These are phyloP conservation scores for Diogma glabrata DNA, from an alignment of 2,888 invertebrate species.

Conservation along the genomic window DNA sequence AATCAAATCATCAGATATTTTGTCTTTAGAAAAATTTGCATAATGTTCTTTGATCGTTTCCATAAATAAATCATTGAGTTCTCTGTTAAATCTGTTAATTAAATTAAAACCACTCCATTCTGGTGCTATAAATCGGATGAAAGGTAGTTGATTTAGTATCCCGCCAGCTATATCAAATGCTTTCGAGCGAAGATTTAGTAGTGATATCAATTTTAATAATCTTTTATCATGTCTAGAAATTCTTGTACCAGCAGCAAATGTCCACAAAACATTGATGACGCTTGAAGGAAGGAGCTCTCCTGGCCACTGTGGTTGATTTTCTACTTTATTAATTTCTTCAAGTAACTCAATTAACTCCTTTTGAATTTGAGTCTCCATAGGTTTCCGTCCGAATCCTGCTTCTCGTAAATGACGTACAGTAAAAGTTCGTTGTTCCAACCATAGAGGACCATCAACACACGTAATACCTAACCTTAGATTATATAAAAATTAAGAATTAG, in stretches of 20 bases:
- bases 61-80: slow-evolving; percentile 43
- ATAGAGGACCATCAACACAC: slow-evolving; percentile 44
- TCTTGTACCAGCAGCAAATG: slow-evolving; percentile 41
- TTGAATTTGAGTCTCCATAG: slow-evolving; percentile 42
- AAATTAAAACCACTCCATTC: slow-evolving; percentile 48
- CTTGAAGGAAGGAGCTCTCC: slow-evolving; percentile 41
- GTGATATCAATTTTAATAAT: slow-evolving; percentile 36
- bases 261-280: slow-evolving; percentile 55
- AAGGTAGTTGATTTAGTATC: slow-evolving; percentile 46
- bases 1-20: slow-evolving; percentile 44
- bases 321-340: slow-evolving; percentile 23
- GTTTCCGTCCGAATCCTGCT: slow-evolving; percentile 44
- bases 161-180: slow-evolving; percentile 49
- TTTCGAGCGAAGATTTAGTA: slow-evolving; percentile 40
- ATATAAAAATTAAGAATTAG: too few species aligned
- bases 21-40: slow-evolving; percentile 34
- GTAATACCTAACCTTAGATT: slow-evolving; percentile 43
- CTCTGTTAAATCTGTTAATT: slow-evolving; percentile 41
- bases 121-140: slow-evolving; percentile 49
- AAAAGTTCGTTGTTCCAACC: slow-evolving; percentile 46
- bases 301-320: slow-evolving; percentile 27
- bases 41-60: slow-evolving; percentile 46
- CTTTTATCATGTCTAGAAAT: slow-evolving; percentile 37
- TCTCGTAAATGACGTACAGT: slow-evolving; percentile 40
- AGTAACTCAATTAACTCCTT: slow-evolving; percentile 41